Percentiles rank a stretch among this genome's conserved stretches.
Evolutionary conservation across 2,113 vertebrate genomes (phyloP).

Genomic region (Gambusia holbrooki): DNA sequence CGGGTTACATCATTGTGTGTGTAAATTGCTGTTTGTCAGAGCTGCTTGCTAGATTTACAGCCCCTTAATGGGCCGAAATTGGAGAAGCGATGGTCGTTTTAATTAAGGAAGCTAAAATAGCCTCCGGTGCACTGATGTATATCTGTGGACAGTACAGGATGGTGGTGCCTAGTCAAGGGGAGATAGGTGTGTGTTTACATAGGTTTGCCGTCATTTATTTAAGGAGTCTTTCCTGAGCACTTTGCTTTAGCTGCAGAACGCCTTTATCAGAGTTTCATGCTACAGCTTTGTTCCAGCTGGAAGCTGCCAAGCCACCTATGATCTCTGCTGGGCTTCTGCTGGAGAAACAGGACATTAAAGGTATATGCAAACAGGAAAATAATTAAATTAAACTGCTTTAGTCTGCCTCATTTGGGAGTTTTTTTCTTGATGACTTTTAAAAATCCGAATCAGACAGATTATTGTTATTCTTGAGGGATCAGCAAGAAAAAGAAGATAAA

Average conservation of each 20-base stretch:
- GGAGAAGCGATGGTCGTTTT: constrained; percentile 63
- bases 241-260: not conserved
- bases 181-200: constrained; percentile 49
- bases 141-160: not conserved
- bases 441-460: not conserved
- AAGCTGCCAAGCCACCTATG: not conserved
- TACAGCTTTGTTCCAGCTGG: constrained; percentile 5
- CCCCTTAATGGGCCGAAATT: constrained; percentile 70
- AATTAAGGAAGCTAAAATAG: constrained; percentile 71
- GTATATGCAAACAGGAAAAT: constrained; percentile 4
- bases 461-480: not conserved
- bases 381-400: not conserved
- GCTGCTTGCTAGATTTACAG: constrained; percentile 71
- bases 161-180: constrained; percentile 26
- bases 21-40: constrained; percentile 64
- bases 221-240: constrained; percentile 17
- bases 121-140: constrained; percentile 49
- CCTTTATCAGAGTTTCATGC: constrained; percentile 19
- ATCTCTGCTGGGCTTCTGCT: not conserved
- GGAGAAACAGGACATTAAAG: not conserved
- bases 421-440: not conserved
- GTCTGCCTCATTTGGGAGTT: not conserved
- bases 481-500: not conserved
- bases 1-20: constrained; percentile 56
- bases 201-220: constrained; percentile 56